Conservation (phyloP, 35 echinoderm and acorn worm species). For the Anneissia japonica region DNA sequence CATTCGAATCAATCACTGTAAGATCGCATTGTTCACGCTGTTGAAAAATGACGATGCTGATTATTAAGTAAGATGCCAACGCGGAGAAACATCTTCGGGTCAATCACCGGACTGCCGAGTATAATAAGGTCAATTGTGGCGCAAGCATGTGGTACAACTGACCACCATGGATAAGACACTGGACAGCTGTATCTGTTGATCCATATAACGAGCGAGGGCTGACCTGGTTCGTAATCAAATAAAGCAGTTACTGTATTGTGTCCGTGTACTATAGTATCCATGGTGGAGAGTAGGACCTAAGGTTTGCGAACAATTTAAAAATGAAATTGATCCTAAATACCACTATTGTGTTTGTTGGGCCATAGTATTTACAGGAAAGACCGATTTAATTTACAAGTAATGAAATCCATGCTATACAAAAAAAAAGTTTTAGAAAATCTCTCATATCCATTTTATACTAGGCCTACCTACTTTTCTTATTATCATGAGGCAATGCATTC, state of each 20-base stretch:
- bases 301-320: too few species aligned
- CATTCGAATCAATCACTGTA: background rate
- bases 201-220: background rate
- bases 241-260: background rate
- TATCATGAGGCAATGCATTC: too few species aligned
- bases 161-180: background rate
- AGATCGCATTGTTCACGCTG: background rate
- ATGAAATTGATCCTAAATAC: too few species aligned
- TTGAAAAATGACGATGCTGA: background rate
- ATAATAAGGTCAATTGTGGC: background rate
- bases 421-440: too few species aligned
- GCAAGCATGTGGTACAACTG: background rate
- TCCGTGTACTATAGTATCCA: too few species aligned
- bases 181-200: background rate
- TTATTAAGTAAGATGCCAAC: background rate
- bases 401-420: too few species aligned
- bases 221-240: background rate
- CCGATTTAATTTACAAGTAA: too few species aligned
- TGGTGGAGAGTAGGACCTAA: too few species aligned
- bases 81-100: background rate
- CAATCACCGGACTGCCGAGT: background rate
- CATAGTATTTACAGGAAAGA: too few species aligned
- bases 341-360: too few species aligned
- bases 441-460: too few species aligned
- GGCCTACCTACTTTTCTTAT: too few species aligned